Percentiles rank a stretch among this genome's conserved stretches.
Evolutionary conservation across 2,888 invertebrate genomes (phyloP).

Genomic region (Microchrysa polita): DNA sequence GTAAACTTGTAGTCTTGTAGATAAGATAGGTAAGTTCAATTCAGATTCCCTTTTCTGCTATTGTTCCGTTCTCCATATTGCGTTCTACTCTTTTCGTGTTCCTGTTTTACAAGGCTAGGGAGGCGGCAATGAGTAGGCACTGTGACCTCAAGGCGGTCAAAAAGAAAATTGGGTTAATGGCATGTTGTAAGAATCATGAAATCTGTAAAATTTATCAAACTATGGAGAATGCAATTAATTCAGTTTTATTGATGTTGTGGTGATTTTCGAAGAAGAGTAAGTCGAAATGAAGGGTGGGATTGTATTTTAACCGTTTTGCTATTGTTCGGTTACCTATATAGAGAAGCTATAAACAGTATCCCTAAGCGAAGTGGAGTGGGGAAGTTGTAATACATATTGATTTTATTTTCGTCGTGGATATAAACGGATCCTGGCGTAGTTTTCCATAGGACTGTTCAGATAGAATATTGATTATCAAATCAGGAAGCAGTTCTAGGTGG

Average conservation of each 20-base stretch:
- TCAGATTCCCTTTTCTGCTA: neutral
- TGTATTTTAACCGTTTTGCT: neutral
- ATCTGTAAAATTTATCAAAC: neutral
- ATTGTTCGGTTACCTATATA: neutral
- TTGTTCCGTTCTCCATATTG: neutral
- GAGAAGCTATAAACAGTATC: no score
- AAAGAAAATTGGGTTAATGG: constrained; percentile 19
- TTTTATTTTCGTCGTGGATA: no score
- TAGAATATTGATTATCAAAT: no score
- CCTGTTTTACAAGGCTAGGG: neutral
- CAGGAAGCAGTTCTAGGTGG: no score
- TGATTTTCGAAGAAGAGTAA: neutral
- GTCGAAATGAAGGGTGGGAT: neutral
- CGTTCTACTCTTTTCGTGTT: neutral
- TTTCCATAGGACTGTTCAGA: no score
- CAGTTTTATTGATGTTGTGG: neutral
- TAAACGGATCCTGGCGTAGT: no score
- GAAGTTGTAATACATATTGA: no score
- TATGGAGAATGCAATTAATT: neutral
- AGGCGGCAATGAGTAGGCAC: neutral
- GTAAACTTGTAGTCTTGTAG: neutral
- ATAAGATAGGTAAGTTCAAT: neutral
- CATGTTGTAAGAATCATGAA: constrained; percentile 17
- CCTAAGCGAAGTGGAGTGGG: no score
- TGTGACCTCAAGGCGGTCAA: constrained; percentile 8